Base-by-base conservation (phyloP, 2,888 invertebrate species). In the Podabrus alpinus region DNA sequence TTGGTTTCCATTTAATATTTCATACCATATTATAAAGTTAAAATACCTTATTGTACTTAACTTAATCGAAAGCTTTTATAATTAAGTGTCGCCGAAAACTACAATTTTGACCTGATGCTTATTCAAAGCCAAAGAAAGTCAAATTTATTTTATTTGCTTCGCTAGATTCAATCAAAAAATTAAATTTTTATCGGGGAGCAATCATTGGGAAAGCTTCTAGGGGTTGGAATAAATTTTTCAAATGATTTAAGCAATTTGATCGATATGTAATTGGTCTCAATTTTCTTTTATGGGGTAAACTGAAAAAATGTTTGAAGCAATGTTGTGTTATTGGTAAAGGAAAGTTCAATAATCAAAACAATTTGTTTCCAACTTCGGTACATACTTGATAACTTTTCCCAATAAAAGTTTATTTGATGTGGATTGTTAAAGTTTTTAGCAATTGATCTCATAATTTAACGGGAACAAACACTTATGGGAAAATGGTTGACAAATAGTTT, bases 401-500 rank as follows among this genome's bases (percentile, higher is more conserved):
- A 5, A n/a, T 45, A 45, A 45, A 45, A 45, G n/a, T 45, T n/a
- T 45, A n/a, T 45, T 45, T 45, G 29, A 45, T 45, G 29, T 45
- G 29, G 29, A 45, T 62, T 62, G 17, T 19, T 19, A 19, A 62
- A 62, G 62, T 62, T 62, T 71, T 72, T 25, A 67, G 60, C 71
- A 66, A 72, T 72, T 68, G 72, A 72, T 67, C 67, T 59, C 45
- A 71, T 72, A 72, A 72, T 72, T 72, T 59, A 67, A 59, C 45
- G 67, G n/a, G 17, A 62, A 72, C 72, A 68, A 72, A 72, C 67
- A 72, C 21, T 67, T 24, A 67, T 24, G 67, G 66, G 59, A 60
- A 71, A 72, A 67, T 72, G 72, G 59, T 71, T 68, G 70, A 74
- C 70, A 71, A 74, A 75, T 71, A 71, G 59, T 45, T 66, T 75